These are phyloP conservation scores for Drosophila hamatofila DNA, from an alignment of 2,888 invertebrate genomes.

Conservation along the genomic window DNA sequence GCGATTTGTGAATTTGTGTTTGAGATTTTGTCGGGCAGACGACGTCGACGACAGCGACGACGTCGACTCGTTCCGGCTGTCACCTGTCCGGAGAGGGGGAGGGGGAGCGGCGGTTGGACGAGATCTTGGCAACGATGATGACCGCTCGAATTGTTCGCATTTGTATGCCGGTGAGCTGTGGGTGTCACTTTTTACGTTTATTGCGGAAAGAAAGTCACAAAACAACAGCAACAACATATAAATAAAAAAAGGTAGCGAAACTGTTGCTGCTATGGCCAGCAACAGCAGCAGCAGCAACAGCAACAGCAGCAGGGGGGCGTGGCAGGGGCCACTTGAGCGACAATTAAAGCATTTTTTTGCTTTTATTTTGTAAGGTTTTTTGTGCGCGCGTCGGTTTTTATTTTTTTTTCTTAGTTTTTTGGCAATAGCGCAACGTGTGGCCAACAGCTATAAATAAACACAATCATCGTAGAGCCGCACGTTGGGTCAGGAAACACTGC, in stretches of 20 bases:
- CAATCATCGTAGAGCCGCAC: constrained; percentile 9
- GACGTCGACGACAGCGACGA: background rate
- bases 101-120: background rate
- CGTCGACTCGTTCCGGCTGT: background rate
- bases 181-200: constrained; percentile 55
- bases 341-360: constrained; percentile 59
- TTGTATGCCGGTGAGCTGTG: constrained; percentile 68
- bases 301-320: background rate
- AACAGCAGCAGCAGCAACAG: background rate
- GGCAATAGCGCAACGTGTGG: constrained; percentile 42
- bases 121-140: constrained; percentile 47
- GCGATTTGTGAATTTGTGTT: constrained; percentile 35
- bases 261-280: constrained; percentile 35
- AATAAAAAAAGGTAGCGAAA: constrained; percentile 52
- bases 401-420: constrained; percentile 26
- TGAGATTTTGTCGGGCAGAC: constrained; percentile 3
- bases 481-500: constrained; percentile 31
- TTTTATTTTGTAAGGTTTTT: constrained; percentile 20
- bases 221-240: background rate
- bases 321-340: constrained; percentile 38
- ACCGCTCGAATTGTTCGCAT: constrained; percentile 50
- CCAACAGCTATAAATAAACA: constrained; percentile 38
- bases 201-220: constrained; percentile 68
- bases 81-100: background rate
- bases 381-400: constrained; percentile 2